Base-by-base conservation (phyloP, 2,888 invertebrate species). In the Arenicola marina region DNA sequence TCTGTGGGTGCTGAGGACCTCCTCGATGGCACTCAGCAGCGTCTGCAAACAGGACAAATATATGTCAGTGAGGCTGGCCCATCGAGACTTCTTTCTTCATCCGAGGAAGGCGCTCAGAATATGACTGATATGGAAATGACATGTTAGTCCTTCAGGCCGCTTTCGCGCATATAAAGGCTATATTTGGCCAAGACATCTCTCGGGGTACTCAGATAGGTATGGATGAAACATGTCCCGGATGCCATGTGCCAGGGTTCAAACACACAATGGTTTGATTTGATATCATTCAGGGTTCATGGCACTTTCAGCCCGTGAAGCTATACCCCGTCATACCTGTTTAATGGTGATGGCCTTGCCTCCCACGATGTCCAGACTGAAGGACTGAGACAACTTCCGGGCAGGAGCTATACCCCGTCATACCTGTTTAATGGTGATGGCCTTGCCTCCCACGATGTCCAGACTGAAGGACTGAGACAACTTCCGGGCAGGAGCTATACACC, bases 381-480 rank as follows among this genome's bases (percentile, higher is more conserved):
- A 86, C 83, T 96, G 93, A 7, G 97, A 97, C 53, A 99, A 86
- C 81, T 95, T 94, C 70, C 97, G 88, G 0, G 95, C 95, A 1
- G 98, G 97, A 28, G 95, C n/a, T n/a, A n/a, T n/a, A n/a, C n/a
- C n/a, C n/a, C n/a, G n/a, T 31, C 61, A 55, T 71, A 87, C 88
- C 84, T 90, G 90, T 83, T 93, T 94, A 68, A 91, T 91, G 4
- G 93, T 93, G 58, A 90, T 88, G n/a, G 90, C 88, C 61, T 89
- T 90, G 0, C 92, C 92, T 31, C 93, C 94, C 1, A 93, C 91
- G 73, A 95, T 92, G 66, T 96, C 93, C 78, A 97, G 86, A 83
- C 95, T 95, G 82, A 96, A 97, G 79, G 96, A 86, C 83, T 96
- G 93, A 7, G 97, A 97, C 53, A 99, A 86, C 81, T 95, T 94